Conservation (phyloP, 2,797 vertebrate genomes). For the Schizopygopsis pylzovi region DNA sequence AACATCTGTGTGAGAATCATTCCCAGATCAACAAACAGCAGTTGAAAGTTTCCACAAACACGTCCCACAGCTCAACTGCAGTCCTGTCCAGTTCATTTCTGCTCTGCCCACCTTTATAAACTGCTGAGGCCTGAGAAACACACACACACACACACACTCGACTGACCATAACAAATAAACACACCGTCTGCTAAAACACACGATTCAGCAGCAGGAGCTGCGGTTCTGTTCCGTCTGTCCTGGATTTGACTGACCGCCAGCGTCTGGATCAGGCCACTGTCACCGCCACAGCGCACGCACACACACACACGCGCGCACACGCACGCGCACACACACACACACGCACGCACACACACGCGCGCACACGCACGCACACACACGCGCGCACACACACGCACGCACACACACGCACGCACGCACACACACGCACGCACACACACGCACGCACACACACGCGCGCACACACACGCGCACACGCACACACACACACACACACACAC, state of each 20-base stretch:
- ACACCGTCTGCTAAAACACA: slow-evolving; percentile 14
- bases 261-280: slow-evolving; percentile 28
- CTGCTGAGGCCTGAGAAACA: slow-evolving; percentile 24
- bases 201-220: slow-evolving; percentile 21
- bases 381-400: background rate
- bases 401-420: background rate
- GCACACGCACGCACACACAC: background rate
- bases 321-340: background rate
- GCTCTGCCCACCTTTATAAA: background rate
- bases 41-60: slow-evolving; percentile 15
- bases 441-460: too few species aligned
- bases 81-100: background rate
- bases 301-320: background rate
- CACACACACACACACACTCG: slow-evolving; percentile 19
- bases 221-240: slow-evolving; percentile 36
- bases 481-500: background rate
- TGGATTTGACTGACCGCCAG: slow-evolving; percentile 2
- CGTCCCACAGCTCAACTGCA: background rate
- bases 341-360: too few species aligned
- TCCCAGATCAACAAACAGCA: slow-evolving; percentile 12
- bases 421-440: background rate
- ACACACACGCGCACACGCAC: background rate
- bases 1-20: background rate
- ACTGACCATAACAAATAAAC: slow-evolving; percentile 43
- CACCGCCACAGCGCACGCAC: background rate